phyloP scores from a whole-genome alignment of 2,888 invertebrate genomes.

The Chelonus formosanus region DNA sequence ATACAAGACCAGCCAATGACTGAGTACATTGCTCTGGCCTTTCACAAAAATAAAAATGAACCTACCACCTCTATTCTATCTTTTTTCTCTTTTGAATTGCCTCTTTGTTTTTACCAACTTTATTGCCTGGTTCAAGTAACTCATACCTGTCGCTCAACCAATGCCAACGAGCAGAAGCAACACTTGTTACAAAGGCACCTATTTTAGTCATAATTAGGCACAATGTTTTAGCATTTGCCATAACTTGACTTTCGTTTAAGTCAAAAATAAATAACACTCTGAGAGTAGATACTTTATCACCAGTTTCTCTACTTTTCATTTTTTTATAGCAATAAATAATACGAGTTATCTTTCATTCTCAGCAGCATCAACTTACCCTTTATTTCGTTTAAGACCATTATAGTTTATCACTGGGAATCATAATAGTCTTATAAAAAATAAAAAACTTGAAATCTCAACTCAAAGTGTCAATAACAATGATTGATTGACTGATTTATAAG shows the following conservation, averaged over 20 bases:
- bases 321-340: background rate
- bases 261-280: background rate
- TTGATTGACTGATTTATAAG: background rate
- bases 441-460: too few species aligned
- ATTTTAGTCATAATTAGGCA: too few species aligned
- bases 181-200: too few species aligned
- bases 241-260: background rate
- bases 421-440: too few species aligned
- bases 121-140: background rate
- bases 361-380: background rate
- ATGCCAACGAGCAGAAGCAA: background rate
- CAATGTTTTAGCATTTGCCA: too few species aligned
- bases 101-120: constrained; percentile 8
- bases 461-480: too few species aligned
- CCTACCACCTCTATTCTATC: constrained; percentile 26
- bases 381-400: background rate
- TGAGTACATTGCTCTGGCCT: constrained; percentile 37
- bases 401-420: background rate
- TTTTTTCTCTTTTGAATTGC: background rate
- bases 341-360: constrained; percentile 2
- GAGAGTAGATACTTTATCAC: background rate
- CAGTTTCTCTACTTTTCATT: background rate
- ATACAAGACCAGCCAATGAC: constrained; percentile 35
- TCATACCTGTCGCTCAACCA: constrained; percentile 3
- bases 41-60: constrained; percentile 38